phyloP scores from a whole-genome alignment of 2,888 invertebrate species.

The Muscina levida region DNA sequence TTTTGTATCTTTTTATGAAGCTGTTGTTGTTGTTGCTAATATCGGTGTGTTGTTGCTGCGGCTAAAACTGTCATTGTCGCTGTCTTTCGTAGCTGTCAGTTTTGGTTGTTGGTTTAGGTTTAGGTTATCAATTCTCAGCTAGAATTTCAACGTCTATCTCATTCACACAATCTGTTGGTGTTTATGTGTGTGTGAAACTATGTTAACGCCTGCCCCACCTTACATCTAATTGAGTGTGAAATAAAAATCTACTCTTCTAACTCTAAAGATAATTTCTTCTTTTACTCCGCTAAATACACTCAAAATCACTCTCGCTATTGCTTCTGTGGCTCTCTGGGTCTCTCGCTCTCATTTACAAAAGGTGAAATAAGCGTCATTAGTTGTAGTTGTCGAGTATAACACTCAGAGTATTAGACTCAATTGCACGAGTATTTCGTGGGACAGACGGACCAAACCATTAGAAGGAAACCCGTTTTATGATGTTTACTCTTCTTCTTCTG shows the following conservation, averaged over 20 bases:
- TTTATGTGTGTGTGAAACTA: neutral
- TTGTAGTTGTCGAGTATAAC: too few relatives aligned
- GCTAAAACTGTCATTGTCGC: too few relatives aligned
- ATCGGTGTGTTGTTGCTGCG: too few relatives aligned
- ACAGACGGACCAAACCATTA: neutral
- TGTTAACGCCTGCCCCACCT: constrained; percentile 63
- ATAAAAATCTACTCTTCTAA: too few relatives aligned
- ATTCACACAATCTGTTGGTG: neutral
- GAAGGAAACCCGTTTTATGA: constrained; percentile 28
- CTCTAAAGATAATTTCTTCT: constrained; percentile 3
- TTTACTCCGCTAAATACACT: neutral
- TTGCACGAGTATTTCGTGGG: neutral
- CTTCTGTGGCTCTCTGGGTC: too few relatives aligned
- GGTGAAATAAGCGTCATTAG: neutral
- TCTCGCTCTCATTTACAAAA: too few relatives aligned
- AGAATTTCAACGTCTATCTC: constrained; percentile 15
- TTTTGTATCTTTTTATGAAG: neutral
- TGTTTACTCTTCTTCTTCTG: neutral
- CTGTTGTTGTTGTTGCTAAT: constrained; percentile 5
- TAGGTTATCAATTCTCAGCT: neutral
- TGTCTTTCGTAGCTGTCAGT: neutral
- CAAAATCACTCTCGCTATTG: neutral
- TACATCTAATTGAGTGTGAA: constrained; percentile 54
- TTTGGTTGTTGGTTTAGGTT: too few relatives aligned
- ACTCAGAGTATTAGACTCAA: constrained; percentile 1